These are phyloP conservation scores for Prenolepis imparis DNA, from an alignment of 2,888 invertebrate species.

Conservation along the genomic window DNA sequence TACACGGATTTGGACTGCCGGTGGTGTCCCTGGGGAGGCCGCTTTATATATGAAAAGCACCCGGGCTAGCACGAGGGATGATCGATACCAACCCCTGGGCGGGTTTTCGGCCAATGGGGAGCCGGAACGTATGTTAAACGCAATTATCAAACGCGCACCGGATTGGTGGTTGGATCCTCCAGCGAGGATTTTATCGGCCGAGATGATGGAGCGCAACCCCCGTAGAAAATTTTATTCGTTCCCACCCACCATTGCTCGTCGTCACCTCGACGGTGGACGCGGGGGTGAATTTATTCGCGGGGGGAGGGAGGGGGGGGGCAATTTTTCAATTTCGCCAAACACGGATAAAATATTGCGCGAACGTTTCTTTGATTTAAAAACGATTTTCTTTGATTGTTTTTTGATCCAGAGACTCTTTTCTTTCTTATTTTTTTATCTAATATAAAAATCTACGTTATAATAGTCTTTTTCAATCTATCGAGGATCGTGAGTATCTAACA, in stretches of 20 bases:
- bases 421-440: background rate
- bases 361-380: slow-evolving; percentile 44
- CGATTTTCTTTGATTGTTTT: slow-evolving; percentile 33
- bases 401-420: background rate
- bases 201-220: slow-evolving; percentile 70
- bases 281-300: slow-evolving; percentile 51
- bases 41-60: slow-evolving; percentile 79
- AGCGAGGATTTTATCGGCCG: slow-evolving; percentile 72
- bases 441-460: too few relatives aligned
- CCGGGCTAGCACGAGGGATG: slow-evolving; percentile 72
- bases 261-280: slow-evolving; percentile 27
- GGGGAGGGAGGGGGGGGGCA: background rate
- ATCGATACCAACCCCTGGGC: slow-evolving; percentile 84
- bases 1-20: slow-evolving; percentile 72
- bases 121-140: slow-evolving; percentile 51
- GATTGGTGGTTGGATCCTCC: slow-evolving; percentile 75
- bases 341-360: slow-evolving; percentile 39
- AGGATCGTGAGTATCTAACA: too few relatives aligned
- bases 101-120: slow-evolving; percentile 79
- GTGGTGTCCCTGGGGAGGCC: slow-evolving; percentile 76
- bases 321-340: slow-evolving; percentile 53
- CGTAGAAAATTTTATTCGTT: slow-evolving; percentile 78
- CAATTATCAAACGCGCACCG: slow-evolving; percentile 68
- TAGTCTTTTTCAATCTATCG: background rate
- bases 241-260: background rate